Percentiles rank a stretch among this genome's conserved stretches.
phyloP scores from a whole-genome alignment of 2,113 vertebrate species.

The Pituophis catenifer region DNA sequence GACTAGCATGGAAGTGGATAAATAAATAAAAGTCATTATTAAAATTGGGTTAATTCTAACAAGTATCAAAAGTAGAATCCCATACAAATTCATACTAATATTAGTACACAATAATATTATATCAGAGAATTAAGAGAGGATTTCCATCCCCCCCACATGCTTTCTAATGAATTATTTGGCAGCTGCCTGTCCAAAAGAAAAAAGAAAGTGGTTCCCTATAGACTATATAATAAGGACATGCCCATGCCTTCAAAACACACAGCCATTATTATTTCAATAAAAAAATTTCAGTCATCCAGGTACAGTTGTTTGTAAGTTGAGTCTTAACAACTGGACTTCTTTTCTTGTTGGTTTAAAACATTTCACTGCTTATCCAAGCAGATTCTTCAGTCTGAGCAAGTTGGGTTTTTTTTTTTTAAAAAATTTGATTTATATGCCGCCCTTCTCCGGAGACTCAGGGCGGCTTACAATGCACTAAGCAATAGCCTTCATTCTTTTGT shows the following conservation, averaged over 20 bases:
- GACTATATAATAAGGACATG: neutral
- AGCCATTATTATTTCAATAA: neutral
- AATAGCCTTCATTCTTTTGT: no score
- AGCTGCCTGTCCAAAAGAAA: neutral
- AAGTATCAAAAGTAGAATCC: neutral
- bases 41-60: neutral
- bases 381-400: no score
- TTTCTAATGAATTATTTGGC: neutral
- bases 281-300: no score
- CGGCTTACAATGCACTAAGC: no score
- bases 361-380: no score
- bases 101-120: neutral
- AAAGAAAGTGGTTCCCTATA: neutral
- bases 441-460: no score
- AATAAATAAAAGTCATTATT: neutral
- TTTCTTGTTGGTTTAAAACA: no score
- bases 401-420: no score
- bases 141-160: neutral
- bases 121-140: neutral
- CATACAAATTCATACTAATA: neutral
- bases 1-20: neutral
- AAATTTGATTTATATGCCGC: no score
- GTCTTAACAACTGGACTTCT: no score
- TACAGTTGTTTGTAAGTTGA: no score
- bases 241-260: neutral